Evolutionary conservation across 2,797 vertebrate genomes (phyloP).

Genomic region (Vireo griseus): DNA sequence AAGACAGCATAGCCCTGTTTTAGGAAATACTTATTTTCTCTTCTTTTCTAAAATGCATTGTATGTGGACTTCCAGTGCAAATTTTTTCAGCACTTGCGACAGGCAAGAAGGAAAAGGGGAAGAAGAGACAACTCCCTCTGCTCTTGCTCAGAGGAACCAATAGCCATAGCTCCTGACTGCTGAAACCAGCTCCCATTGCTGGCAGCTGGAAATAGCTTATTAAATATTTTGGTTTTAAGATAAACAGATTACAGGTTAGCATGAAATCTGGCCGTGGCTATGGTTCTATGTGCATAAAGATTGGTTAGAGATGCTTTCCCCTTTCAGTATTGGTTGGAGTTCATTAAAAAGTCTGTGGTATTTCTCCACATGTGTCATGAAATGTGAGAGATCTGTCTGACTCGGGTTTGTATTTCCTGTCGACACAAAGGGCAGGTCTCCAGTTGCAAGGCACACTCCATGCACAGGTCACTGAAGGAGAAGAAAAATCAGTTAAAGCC

Average conservation of each 20-base stretch:
- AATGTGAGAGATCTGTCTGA: conserved; percentile 97
- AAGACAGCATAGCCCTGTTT: conserved; percentile 59
- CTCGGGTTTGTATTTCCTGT: conserved; percentile 95
- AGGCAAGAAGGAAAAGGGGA: not conserved
- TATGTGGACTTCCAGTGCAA: conserved; percentile 62
- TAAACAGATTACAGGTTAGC: conserved; percentile 64
- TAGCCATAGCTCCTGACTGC: conserved; percentile 47
- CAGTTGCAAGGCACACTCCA: conserved; percentile 99
- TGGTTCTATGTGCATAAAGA: conserved; percentile 54
- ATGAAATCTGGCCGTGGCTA: conserved; percentile 66
- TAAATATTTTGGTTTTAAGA: conserved; percentile 50
- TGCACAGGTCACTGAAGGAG: conserved; percentile 90
- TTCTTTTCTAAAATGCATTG: conserved; percentile 49
- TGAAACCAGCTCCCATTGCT: conserved; percentile 38
- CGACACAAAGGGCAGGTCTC: conserved; percentile 99
- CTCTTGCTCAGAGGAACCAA: conserved; percentile 55
- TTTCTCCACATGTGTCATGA: conserved; percentile 87
- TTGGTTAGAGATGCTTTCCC: conserved; percentile 65
- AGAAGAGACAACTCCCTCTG: not conserved
- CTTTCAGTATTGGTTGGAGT: conserved; percentile 67
- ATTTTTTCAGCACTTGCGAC: conserved; percentile 50
- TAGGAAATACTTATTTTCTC: conserved; percentile 33
- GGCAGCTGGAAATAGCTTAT: conserved; percentile 58
- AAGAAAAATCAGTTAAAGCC: not conserved
- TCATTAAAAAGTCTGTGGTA: conserved; percentile 62